phyloP scores from a whole-genome alignment of 2,113 vertebrate species.

The Cheirogaleus medius region DNA sequence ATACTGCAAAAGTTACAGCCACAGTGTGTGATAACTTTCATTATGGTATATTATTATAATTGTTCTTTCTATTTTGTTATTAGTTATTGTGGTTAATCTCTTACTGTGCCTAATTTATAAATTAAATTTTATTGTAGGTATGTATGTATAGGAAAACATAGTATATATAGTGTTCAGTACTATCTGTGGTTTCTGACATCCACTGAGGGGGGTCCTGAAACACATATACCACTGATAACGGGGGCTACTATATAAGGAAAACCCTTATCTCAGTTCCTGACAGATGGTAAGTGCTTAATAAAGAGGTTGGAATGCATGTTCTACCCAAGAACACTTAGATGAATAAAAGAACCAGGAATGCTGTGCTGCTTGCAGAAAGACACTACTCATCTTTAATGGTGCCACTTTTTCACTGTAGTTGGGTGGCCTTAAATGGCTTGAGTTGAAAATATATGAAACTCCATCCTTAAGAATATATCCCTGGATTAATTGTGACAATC shows the following conservation, averaged over 20 bases:
- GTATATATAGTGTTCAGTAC: not conserved
- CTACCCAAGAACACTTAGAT: not conserved
- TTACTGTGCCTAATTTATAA: too few species aligned
- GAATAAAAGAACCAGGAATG: not conserved
- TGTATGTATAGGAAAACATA: not conserved
- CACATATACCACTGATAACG: not conserved
- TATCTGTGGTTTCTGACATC: not conserved
- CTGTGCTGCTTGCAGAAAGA: not conserved
- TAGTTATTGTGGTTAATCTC: not conserved
- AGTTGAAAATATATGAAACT: not conserved
- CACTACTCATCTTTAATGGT: not conserved
- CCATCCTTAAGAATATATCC: not conserved
- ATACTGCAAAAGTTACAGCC: not conserved
- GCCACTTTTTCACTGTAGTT: not conserved
- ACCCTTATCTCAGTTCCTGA: not conserved
- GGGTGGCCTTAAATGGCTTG: not conserved
- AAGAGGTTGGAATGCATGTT: not conserved
- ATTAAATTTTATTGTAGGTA: not conserved
- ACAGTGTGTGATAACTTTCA: not conserved
- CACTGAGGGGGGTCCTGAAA: not conserved
- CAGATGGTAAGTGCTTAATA: not conserved
- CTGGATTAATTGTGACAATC: too few species aligned
- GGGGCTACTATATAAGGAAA: not conserved
- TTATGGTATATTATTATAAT: not conserved
- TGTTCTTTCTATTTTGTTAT: not conserved